Evolutionary conservation across 1,140 invertebrate species (phyloP), one percentile per base, ranked within the genome.

Genomic region (Trichonephila clavata): DNA sequence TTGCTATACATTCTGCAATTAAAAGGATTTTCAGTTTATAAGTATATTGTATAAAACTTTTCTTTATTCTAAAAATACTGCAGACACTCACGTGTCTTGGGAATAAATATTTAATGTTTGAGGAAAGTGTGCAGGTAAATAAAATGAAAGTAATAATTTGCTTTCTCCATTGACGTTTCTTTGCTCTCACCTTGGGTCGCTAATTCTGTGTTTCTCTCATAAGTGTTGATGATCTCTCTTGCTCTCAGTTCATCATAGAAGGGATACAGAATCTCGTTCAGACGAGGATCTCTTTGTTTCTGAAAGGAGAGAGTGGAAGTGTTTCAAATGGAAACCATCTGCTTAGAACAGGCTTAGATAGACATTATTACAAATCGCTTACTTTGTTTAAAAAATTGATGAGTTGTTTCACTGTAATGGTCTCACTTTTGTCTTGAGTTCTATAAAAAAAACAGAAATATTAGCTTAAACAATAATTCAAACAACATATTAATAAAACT

Each of bases 261-360:
- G 6, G 99, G 99, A 96, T 98, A 99, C 18, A 99, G 96, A 95
- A 99, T 99, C 97, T 99, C 99, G 96, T 99, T 99, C 83, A 99
- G 97, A 61, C 99, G 97, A 5, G 99, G 99, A 97, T 99, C 99
- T 93, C 99, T 97, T 96, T 99, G 99, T 96, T 99, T 99, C 96
- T 96, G 94, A 59, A 95, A 21, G 7, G 32, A 65, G 10, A 14
- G 83, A 87, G 7, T 8, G 1, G 6, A 77, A 13, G 16, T 16
- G 68, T 27, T 14, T 32, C 0, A 71, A 10, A 21, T 2, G 8
- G 50, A 83, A 50, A 83, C 32, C 32, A 39, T 39, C 32, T 39
- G 32, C 32, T 7, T 50, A 13, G 50, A 6, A 61, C 20, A 18
- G 16, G 5, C 13, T 61, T 14, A 18, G 5, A 61, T 61, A 21